Percentiles rank a stretch among this genome's conserved stretches.
Evolutionary conservation across 2,113 vertebrate genomes (phyloP).

Genomic region (Zingel zingel): DNA sequence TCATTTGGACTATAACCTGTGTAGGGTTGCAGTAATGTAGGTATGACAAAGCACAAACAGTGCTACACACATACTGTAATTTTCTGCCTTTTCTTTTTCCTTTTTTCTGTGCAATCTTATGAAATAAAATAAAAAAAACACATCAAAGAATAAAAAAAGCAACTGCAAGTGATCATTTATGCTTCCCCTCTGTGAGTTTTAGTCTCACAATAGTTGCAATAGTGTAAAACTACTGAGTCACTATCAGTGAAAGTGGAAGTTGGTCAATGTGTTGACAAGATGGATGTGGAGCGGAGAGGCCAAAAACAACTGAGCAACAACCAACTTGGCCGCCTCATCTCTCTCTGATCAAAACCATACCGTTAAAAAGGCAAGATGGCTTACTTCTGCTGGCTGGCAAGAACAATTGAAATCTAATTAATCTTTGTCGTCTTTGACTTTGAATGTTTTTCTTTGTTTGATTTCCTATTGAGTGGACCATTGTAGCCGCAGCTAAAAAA

Average conservation of each 20-base stretch:
- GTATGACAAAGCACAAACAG: neutral
- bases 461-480: conserved; percentile 57
- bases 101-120: neutral
- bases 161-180: conserved; percentile 49
- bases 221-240: conserved; percentile 30
- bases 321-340: conserved; percentile 36
- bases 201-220: conserved; percentile 33
- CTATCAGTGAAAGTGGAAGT: conserved; percentile 54
- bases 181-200: conserved; percentile 48
- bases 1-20: conserved; percentile 31
- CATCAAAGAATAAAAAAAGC: conserved; percentile 11
- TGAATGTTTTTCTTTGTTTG: conserved; percentile 57
- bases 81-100: neutral
- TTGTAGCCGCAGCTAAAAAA: conserved; percentile 59
- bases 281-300: conserved; percentile 41
- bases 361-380: conserved; percentile 39
- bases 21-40: neutral
- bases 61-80: neutral
- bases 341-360: conserved; percentile 67
- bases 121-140: neutral
- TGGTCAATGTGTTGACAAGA: conserved; percentile 63
- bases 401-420: conserved; percentile 60
- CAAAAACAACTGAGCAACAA: conserved; percentile 59
- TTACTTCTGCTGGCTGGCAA: conserved; percentile 50
- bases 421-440: conserved; percentile 58